phyloP scores from a whole-genome alignment of 1,140 invertebrate species.

The Thaumetopoea pityocampa region DNA sequence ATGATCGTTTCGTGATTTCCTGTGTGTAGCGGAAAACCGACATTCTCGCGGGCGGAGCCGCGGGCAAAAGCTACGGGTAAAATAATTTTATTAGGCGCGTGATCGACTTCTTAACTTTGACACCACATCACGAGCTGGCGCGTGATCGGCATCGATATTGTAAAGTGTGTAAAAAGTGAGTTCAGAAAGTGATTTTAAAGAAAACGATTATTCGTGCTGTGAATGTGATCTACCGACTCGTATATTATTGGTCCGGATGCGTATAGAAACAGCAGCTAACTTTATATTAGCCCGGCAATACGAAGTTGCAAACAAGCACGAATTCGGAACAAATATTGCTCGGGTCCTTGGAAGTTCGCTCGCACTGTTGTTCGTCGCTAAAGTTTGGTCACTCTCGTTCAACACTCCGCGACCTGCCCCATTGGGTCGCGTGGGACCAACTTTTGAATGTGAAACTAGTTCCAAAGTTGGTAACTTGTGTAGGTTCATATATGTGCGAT shows the following conservation, averaged over 20 bases:
- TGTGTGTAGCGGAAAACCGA: too few species aligned
- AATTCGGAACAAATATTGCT: conserved; percentile 47
- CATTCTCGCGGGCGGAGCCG: too few species aligned
- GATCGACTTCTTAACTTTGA: too few species aligned
- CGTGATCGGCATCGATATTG: too few species aligned
- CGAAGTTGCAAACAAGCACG: conserved; percentile 36
- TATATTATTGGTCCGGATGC: conserved; percentile 19
- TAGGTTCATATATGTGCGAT: conserved; percentile 6
- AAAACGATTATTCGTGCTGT: background rate
- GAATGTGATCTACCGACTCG: background rate
- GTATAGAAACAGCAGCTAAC: conserved; percentile 29
- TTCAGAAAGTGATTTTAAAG: conserved; percentile 6
- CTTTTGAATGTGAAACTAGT: conserved; percentile 47
- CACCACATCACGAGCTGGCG: too few species aligned
- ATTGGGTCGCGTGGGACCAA: conserved; percentile 24
- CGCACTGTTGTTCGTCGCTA: conserved; percentile 36
- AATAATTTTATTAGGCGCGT: background rate
- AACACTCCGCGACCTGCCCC: conserved; percentile 27
- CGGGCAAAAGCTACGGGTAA: too few species aligned
- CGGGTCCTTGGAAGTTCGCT: conserved; percentile 45
- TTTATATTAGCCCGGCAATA: conserved; percentile 44
- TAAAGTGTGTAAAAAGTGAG: too few species aligned
- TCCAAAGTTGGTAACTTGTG: conserved; percentile 39
- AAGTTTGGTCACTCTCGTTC: conserved; percentile 56
- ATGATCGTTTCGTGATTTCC: too few species aligned